These are phyloP conservation scores for Malurus alboscapulatus DNA, from an alignment of 2,113 vertebrate genomes.

Conservation along the genomic window DNA sequence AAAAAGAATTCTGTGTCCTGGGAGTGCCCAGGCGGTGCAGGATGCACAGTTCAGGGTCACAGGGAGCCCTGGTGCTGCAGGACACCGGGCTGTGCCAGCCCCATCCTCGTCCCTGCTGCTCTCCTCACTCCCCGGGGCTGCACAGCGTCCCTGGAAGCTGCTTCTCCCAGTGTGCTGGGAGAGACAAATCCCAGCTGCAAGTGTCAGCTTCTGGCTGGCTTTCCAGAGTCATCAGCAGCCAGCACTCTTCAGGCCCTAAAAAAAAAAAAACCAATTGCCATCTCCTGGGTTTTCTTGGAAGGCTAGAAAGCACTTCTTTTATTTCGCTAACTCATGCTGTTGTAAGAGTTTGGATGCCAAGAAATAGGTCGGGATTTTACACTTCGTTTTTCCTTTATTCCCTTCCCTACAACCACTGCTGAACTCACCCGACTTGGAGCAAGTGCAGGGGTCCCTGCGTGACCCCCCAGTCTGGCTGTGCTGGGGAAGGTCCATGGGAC, in stretches of 20 bases:
- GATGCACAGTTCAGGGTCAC: fast-evolving
- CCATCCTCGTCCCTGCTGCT: neutral
- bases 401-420: fast-evolving
- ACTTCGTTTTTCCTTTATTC: neutral
- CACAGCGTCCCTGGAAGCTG: neutral
- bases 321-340: neutral
- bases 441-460: neutral
- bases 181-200: neutral
- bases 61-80: neutral
- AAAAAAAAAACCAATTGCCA: neutral
- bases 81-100: neutral
- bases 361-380: neutral
- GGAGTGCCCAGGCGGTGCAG: fast-evolving
- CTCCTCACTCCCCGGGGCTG: neutral
- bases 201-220: neutral
- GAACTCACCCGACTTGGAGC: neutral
- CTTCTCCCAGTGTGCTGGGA: neutral
- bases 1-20: neutral
- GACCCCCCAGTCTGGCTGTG: neutral
- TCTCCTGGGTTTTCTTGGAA: neutral
- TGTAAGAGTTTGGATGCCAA: neutral
- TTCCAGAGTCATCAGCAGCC: neutral
- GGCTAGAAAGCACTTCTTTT: neutral
- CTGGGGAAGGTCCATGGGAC: neutral
- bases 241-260: neutral